Percentiles rank a stretch among this genome's conserved stretches.
These are phyloP conservation scores for Carassius carassius DNA, from an alignment of 2,113 vertebrate genomes.

Conservation along the genomic window DNA sequence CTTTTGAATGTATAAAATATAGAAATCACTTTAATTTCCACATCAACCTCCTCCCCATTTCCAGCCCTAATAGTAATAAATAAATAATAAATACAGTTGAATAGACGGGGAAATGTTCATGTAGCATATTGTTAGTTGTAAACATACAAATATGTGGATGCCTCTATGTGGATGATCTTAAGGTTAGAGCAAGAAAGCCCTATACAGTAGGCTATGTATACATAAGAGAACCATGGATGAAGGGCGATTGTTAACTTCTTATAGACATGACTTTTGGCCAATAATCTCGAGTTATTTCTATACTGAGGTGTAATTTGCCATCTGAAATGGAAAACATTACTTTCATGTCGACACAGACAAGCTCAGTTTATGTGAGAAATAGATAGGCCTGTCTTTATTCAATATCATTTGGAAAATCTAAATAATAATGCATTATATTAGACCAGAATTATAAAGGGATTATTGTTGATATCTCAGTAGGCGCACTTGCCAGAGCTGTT, in stretches of 20 bases:
- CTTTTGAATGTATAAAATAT: too few relatives aligned
- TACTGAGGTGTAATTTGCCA: not conserved
- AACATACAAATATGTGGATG: not conserved
- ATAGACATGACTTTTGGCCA: not conserved
- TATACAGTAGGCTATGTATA: not conserved
- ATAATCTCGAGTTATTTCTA: not conserved
- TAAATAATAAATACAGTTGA: not conserved
- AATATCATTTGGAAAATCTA: not conserved
- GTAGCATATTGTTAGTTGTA: not conserved
- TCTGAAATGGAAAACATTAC: too few relatives aligned
- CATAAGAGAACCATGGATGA: not conserved
- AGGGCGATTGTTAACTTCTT: not conserved
- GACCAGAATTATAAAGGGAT: not conserved
- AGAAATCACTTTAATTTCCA: too few relatives aligned
- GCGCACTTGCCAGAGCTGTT: constrained; percentile 11
- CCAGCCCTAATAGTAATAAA: too few relatives aligned
- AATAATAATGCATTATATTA: not conserved
- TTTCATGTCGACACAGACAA: not conserved
- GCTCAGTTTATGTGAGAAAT: not conserved
- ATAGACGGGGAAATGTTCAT: not conserved
- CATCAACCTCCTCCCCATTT: too few relatives aligned
- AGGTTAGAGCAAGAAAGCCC: not conserved
- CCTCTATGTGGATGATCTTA: not conserved
- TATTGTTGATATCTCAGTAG: constrained; percentile 8
- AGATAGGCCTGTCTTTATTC: not conserved